Evolutionary conservation across 2,113 vertebrate species (phyloP), one percentile per base, ranked within the genome.

Genomic region (Pardalotus punctatus): DNA sequence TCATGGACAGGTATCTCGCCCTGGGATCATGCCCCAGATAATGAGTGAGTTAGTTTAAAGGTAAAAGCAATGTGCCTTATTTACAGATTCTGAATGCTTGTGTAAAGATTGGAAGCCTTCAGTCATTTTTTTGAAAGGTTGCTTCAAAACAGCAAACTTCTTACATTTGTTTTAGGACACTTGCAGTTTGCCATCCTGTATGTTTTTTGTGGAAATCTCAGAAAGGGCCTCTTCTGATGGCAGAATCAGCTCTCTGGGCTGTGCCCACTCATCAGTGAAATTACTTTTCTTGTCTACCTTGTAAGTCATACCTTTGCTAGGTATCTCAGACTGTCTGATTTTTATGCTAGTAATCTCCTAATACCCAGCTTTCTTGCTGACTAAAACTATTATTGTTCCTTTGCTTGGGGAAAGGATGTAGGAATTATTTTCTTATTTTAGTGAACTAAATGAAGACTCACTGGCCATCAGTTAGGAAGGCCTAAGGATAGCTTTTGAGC

Each of bases 211-310:
- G 70, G 53, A 78, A 96, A 54, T 73, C 66, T 94, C 69, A 66
- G 60, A 91, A 88, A 73, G 33, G 31, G 28, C 23, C 35, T 78
- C 81, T 83, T 64, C 62, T 60, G 64, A 64, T 62, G n/a, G 38
- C 88, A 92, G 78, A 92, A 73, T 88, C 11, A 4, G 4, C 66
- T 87, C 40, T 81, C 35, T 93, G 66, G 94, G 65, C 62, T 74
- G 12, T 89, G 43, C 43, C 58, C 61, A 54, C 58, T 92, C 88
- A 82, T 70, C 91, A 93, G 70, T 90, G 81, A 94, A 96, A 97
- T 93, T 95, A 83, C 79, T 95, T 96, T 53, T 66, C 57, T 48
- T 85, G 58, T 86, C 64, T 92, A 48, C 77, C 69, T 87, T 95
- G 35, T 90, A 95, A 89, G 81, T 95, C 10, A 24, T 66, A 76